These are phyloP conservation scores for Amaurobius ferox DNA, from an alignment of 2,888 invertebrate genomes.

Conservation along the genomic window DNA sequence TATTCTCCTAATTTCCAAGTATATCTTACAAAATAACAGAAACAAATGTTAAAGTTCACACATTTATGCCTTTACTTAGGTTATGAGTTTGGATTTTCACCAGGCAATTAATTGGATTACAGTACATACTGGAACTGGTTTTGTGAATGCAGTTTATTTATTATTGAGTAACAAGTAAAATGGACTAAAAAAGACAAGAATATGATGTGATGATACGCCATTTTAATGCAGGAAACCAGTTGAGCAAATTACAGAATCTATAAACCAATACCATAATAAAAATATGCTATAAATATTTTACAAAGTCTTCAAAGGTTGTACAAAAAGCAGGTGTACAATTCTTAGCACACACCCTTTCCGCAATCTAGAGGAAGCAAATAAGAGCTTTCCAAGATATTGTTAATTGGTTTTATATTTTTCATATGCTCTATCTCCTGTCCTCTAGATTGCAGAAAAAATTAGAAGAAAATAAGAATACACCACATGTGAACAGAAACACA, in stretches of 20 bases:
- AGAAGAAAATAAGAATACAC: neutral
- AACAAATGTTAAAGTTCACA: too few relatives aligned
- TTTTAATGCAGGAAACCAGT: slow-evolving; percentile 71
- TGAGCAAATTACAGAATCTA: slow-evolving; percentile 72
- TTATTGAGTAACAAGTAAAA: neutral
- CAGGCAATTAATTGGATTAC: too few relatives aligned
- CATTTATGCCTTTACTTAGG: too few relatives aligned
- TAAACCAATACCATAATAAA: slow-evolving; percentile 72
- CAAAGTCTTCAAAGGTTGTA: slow-evolving; percentile 62
- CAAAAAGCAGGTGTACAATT: slow-evolving; percentile 48
- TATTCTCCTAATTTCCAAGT: too few relatives aligned
- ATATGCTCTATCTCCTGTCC: neutral
- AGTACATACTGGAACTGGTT: too few relatives aligned
- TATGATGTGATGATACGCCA: slow-evolving; percentile 62
- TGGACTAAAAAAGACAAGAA: neutral
- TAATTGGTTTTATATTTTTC: neutral
- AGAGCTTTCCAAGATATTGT: neutral
- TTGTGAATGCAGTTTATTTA: too few relatives aligned
- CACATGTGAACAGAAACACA: slow-evolving; percentile 18
- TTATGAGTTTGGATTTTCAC: too few relatives aligned
- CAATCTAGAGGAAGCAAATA: slow-evolving; percentile 28
- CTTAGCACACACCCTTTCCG: slow-evolving; percentile 24
- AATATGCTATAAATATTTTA: slow-evolving; percentile 72
- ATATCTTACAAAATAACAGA: too few relatives aligned
- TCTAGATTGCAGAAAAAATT: slow-evolving; percentile 32